Percentiles rank a stretch among this genome's conserved stretches.
Conservation (phyloP, 2,113 vertebrate species). For the Casuarius casuarius region DNA sequence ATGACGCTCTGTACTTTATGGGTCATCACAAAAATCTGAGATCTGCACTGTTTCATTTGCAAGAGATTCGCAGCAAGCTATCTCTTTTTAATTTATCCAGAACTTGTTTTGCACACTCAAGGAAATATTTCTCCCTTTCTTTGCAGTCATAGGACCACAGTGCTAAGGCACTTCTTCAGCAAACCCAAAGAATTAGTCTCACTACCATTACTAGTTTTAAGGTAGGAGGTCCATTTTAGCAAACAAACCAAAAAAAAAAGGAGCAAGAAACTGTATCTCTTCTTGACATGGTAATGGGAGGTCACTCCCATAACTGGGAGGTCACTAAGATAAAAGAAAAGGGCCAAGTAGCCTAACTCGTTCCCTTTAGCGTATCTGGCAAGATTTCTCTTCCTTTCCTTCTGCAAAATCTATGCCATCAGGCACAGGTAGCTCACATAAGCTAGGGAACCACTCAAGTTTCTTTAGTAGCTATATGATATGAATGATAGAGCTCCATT, state of each 20-base stretch:
- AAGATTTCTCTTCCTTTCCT: neutral
- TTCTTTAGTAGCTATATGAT: neutral
- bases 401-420: neutral
- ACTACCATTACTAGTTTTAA: neutral
- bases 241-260: neutral
- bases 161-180: neutral
- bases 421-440: neutral
- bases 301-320: too few relatives aligned
- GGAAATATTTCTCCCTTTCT: neutral
- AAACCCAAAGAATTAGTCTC: neutral
- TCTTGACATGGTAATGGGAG: neutral
- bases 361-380: neutral
- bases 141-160: neutral
- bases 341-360: rapidly evolving
- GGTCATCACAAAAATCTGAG: neutral
- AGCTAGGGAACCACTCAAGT: rapidly evolving
- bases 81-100: neutral
- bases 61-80: neutral
- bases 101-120: neutral
- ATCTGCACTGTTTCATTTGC: neutral
- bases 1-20: neutral
- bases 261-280: neutral
- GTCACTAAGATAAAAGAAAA: neutral
- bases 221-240: neutral
- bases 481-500: neutral